Base-by-base conservation (phyloP, 2,888 invertebrate genomes). In the Podabrus alpinus region DNA sequence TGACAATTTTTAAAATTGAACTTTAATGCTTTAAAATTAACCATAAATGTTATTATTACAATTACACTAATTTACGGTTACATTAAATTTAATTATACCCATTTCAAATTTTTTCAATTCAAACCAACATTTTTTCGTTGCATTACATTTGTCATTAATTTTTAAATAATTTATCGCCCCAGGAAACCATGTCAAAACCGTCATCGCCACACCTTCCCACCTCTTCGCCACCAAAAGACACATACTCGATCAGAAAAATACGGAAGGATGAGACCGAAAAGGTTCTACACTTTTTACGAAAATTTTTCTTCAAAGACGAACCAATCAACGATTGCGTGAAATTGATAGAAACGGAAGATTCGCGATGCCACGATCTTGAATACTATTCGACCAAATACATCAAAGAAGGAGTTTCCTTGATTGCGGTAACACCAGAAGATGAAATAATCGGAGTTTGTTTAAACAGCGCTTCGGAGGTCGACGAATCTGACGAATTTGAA, bases 261-360 rank as follows among this genome's bases (percentile, higher is more conserved):
- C 86, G 85, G n/a, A 86, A 88, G n/a, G 85, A 87, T 9, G 89
- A 90, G 80, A 84, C 85, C 71, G 87, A 88, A n/a, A 84, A 84
- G 68, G 90, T 92, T 82, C 87, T 92, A n/a, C 85, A 87, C 29
- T 90, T 90, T 81, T 83, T 91, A 7, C 84, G 87, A 78, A 89
- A 90, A 74, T 93, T 91, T 84, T 94, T 94, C 89, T 93, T 93
- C 88, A 90, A 90, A 29, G 93, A 94, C 81, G 94, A 94, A 81
- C 94, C 94, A 0, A 88, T 94, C 80, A 94, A 94, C 86, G 86
- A 89, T 11, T 88, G 90, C 71, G 86, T 93, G 1, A 88, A 93
- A 77, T 91, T 91, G 72, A 90, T 90, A 0, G 90, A 91, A 13
- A 90, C 90, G 0, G 89, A 90, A 13, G 88, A 90, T 61, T 90